phyloP scores from a whole-genome alignment of 2,113 vertebrate species.

The Hipposideros armiger region DNA sequence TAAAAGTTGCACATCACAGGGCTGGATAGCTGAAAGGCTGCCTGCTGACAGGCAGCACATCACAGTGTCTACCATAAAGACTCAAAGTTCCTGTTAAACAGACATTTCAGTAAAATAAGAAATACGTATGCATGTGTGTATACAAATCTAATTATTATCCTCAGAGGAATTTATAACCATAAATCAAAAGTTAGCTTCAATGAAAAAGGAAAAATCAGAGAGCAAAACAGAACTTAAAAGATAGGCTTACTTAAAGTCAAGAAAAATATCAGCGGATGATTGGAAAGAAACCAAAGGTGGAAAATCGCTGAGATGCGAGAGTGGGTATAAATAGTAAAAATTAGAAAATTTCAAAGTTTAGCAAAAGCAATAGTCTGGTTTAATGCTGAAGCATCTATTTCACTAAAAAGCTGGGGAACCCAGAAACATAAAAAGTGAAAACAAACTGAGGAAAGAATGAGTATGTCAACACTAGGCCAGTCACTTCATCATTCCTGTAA shows the following conservation, averaged over 20 bases:
- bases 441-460: background rate
- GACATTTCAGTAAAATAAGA: background rate
- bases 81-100: background rate
- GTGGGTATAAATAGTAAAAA: constrained; percentile 9
- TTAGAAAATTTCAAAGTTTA: background rate
- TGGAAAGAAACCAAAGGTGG: background rate
- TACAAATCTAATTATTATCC: background rate
- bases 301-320: background rate
- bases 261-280: background rate
- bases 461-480: background rate
- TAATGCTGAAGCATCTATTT: constrained; percentile 21
- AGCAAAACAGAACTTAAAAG: background rate
- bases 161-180: background rate
- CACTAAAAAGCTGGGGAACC: background rate
- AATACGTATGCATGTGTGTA: background rate
- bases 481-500: background rate
- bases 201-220: background rate
- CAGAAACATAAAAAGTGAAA: background rate
- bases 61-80: background rate
- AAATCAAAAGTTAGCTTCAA: constrained; percentile 34
- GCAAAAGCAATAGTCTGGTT: background rate
- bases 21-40: background rate
- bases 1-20: background rate
- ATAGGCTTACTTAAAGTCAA: background rate
- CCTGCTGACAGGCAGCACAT: background rate